These are phyloP conservation scores for Planiliza haematocheilus DNA, from an alignment of 2,113 vertebrate species.

Conservation along the genomic window DNA sequence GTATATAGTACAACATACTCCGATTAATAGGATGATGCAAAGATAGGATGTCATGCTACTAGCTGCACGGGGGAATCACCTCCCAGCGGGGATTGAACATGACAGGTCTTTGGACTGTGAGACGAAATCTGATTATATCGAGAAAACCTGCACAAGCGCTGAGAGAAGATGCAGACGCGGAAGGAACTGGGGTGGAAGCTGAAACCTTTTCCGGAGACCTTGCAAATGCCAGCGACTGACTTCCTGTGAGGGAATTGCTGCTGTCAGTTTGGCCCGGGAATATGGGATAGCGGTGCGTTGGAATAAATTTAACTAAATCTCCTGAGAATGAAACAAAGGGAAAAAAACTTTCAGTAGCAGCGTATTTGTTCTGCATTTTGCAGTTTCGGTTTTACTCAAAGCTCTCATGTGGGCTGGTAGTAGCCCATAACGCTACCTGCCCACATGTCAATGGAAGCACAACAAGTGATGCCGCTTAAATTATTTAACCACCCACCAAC, in stretches of 20 bases:
- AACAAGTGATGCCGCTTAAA: too few species aligned
- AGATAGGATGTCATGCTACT: constrained; percentile 12
- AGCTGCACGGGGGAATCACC: constrained; percentile 8
- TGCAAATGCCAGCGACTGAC: not conserved
- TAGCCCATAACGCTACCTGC: too few species aligned
- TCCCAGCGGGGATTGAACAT: constrained; percentile 19
- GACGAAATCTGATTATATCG: constrained; percentile 3
- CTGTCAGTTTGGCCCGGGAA: not conserved
- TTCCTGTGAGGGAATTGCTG: not conserved
- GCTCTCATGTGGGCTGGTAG: too few species aligned
- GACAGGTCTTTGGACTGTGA: constrained; percentile 9
- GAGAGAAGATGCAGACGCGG: not conserved
- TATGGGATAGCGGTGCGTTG: not conserved
- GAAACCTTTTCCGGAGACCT: not conserved
- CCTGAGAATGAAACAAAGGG: not conserved
- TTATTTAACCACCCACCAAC: too few species aligned
- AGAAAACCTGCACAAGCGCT: not conserved
- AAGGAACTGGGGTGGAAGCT: not conserved
- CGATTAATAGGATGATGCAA: constrained; percentile 9
- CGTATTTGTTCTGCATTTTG: too few species aligned
- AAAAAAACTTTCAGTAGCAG: too few species aligned
- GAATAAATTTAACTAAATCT: not conserved
- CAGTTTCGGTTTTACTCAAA: too few species aligned
- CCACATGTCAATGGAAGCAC: too few species aligned
- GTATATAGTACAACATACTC: not conserved